Evolutionary conservation across 2,797 vertebrate genomes (phyloP).

Genomic region (Anguilla anguilla): DNA sequence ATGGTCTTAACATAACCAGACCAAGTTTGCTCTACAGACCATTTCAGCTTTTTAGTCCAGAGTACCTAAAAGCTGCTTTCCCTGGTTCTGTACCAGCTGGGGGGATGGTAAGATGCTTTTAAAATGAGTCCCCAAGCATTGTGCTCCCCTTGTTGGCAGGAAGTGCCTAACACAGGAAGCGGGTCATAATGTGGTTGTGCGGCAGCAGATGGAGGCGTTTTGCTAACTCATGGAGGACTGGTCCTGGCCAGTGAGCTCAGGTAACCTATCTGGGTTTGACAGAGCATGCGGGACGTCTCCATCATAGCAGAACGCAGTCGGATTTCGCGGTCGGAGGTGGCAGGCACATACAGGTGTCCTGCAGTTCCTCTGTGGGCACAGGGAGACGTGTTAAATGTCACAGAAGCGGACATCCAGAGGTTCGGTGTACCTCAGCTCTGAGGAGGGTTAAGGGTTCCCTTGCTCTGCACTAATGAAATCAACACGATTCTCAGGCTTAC

Average conservation of each 20-base stretch:
- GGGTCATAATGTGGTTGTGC: slow-evolving; percentile 48
- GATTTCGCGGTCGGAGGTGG: background rate
- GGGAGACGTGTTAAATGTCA: background rate
- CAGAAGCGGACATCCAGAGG: background rate
- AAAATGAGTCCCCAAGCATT: no score
- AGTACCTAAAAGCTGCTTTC: no score
- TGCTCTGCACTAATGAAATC: slow-evolving; percentile 34
- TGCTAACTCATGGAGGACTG: slow-evolving; percentile 32
- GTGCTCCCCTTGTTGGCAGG: slow-evolving; percentile 32
- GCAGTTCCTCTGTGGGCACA: background rate
- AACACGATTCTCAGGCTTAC: slow-evolving; percentile 33
- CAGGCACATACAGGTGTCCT: no score
- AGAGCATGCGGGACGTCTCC: background rate
- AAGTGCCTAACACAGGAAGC: slow-evolving; percentile 47
- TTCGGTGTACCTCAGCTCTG: background rate
- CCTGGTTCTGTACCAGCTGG: no score
- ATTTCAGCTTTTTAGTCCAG: no score
- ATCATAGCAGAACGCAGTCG: background rate
- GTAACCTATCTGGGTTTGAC: background rate
- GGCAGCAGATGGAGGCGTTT: slow-evolving; percentile 40
- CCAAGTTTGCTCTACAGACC: no score
- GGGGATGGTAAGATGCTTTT: no score
- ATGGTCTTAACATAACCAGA: no score
- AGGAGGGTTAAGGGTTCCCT: background rate
- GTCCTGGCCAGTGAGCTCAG: slow-evolving; percentile 24